Evolutionary conservation across 2,888 invertebrate genomes (phyloP).

Genomic region (Tinea semifulvella): DNA sequence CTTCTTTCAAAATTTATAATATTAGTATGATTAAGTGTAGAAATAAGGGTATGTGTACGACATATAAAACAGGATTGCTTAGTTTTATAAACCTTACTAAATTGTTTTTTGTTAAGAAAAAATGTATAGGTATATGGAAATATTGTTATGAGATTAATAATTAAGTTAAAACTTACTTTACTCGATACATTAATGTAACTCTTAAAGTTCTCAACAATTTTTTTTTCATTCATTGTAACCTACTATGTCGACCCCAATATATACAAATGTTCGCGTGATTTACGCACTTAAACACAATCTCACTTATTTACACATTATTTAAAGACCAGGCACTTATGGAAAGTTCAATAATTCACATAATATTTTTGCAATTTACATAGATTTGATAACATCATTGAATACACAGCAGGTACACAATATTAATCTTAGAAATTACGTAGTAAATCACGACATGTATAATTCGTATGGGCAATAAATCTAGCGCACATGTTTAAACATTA

Average conservation of each 20-base stretch:
- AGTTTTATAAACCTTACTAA: too few relatives aligned
- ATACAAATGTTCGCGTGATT: slow-evolving; percentile 37
- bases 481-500: slow-evolving; percentile 5
- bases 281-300: slow-evolving; percentile 22
- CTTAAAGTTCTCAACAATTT: slow-evolving; percentile 62
- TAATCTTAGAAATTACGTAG: slow-evolving; percentile 16
- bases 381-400: slow-evolving; percentile 46
- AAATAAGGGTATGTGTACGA: neutral
- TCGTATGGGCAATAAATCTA: slow-evolving; percentile 16
- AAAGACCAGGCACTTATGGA: neutral
- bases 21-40: neutral
- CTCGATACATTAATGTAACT: slow-evolving; percentile 62
- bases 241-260: slow-evolving; percentile 4
- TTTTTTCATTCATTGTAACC: slow-evolving; percentile 62
- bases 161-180: slow-evolving; percentile 32
- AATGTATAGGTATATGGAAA: too few relatives aligned
- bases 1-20: too few relatives aligned
- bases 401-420: slow-evolving; percentile 24
- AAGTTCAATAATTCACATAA: slow-evolving; percentile 7
- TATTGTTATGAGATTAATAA: neutral
- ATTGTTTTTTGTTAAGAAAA: too few relatives aligned
- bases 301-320: slow-evolving; percentile 9
- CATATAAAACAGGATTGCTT: neutral
- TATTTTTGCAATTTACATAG: slow-evolving; percentile 21
- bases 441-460: slow-evolving; percentile 17